Evolutionary conservation across 2,797 vertebrate species (phyloP).

Genomic region (Sitta carolinensis): DNA sequence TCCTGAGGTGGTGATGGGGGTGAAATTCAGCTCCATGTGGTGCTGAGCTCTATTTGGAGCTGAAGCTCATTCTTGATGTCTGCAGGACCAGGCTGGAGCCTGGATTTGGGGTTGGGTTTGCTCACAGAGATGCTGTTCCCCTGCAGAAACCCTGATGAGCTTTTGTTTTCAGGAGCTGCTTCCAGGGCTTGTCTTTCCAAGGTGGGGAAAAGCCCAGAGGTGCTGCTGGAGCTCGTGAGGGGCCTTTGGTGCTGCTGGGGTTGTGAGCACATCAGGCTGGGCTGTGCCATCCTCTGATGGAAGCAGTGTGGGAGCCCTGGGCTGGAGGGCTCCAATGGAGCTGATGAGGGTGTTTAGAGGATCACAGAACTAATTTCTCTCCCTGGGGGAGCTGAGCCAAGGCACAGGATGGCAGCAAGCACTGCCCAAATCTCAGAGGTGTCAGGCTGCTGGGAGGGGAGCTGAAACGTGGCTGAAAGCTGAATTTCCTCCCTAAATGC

Average conservation of each 20-base stretch:
- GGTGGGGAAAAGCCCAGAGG: background rate
- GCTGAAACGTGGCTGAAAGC: background rate
- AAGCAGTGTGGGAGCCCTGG: background rate
- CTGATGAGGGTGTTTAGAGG: background rate
- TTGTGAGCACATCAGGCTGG: accelerated
- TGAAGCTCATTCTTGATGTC: background rate
- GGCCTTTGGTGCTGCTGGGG: background rate
- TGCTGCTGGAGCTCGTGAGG: background rate
- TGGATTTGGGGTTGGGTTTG: background rate
- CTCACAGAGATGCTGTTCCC: background rate
- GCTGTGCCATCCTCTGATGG: background rate
- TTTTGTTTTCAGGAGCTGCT: background rate
- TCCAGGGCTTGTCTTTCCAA: background rate
- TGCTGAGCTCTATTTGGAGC: background rate
- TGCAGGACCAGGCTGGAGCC: background rate
- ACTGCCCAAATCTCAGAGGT: background rate
- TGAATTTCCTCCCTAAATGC: background rate
- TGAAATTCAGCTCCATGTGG: accelerated
- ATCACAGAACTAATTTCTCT: background rate
- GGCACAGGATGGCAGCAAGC: background rate
- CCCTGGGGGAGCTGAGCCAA: background rate
- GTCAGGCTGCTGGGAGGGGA: background rate
- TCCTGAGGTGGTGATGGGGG: background rate
- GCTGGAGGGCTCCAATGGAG: background rate
- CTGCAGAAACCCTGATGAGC: background rate